Conservation (phyloP, 2,888 invertebrate species). For the Ceraclea dissimilis region DNA sequence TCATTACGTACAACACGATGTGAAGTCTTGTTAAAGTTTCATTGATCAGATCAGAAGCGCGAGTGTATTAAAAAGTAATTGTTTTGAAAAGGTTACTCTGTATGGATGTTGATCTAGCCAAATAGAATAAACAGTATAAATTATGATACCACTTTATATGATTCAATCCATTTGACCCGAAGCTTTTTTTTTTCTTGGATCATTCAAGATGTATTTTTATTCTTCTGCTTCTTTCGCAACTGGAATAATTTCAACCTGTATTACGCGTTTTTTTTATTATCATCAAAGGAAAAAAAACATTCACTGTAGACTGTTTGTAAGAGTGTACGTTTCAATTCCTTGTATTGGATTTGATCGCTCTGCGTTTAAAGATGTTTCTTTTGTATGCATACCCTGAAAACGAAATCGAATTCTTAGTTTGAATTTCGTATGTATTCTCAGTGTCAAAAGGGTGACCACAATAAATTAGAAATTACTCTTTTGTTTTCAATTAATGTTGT, state of each 20-base stretch:
- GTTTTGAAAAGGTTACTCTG: background rate
- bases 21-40: background rate
- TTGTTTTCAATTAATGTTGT: background rate
- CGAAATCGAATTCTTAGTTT: background rate
- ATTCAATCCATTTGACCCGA: conserved; percentile 17
- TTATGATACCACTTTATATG: conserved; percentile 13
- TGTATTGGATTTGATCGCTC: background rate
- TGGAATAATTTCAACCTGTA: conserved; percentile 7
- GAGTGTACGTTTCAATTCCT: background rate
- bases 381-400: background rate
- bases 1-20: too few relatives aligned
- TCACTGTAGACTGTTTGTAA: background rate
- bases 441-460: background rate
- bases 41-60: background rate
- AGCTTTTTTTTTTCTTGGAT: conserved; percentile 10
- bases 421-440: background rate
- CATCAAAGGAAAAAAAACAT: background rate
- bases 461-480: background rate
- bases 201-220: conserved; percentile 13
- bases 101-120: conserved; percentile 5
- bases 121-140: conserved; percentile 7
- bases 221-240: conserved; percentile 2
- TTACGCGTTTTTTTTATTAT: background rate
- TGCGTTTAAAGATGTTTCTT: background rate
- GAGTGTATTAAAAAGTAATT: background rate